Evolutionary conservation across 2,888 invertebrate genomes (phyloP).

Genomic region (Ectropis crepuscularia): DNA sequence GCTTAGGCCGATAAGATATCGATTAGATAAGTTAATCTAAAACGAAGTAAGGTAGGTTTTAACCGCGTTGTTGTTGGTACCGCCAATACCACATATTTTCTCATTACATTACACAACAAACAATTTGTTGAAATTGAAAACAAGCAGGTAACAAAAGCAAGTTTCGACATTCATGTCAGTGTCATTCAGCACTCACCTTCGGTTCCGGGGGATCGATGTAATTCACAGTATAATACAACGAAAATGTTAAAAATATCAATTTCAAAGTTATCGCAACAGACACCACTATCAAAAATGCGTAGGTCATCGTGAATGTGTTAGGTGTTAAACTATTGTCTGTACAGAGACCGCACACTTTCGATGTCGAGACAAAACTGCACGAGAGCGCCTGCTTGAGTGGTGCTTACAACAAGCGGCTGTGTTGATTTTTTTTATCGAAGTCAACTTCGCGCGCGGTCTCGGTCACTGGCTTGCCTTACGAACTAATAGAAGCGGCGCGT

Average conservation of each 20-base stretch:
- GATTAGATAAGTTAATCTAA: conserved; percentile 14
- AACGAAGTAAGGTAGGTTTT: neutral
- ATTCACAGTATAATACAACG: conserved; percentile 71
- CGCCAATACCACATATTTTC: neutral
- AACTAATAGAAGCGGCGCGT: conserved; percentile 52
- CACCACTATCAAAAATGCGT: conserved; percentile 75
- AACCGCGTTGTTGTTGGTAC: neutral
- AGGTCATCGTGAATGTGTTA: conserved; percentile 51
- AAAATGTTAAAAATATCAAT: conserved; percentile 73
- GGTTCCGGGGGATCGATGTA: conserved; percentile 45
- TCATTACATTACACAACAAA: neutral
- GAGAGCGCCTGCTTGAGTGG: conserved; percentile 46
- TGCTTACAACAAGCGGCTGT: conserved; percentile 56
- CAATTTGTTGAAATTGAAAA: neutral
- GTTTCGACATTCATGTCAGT: conserved; percentile 31
- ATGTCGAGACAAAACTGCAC: conserved; percentile 62
- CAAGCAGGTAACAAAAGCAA: conserved; percentile 13
- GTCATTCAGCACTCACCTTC: conserved; percentile 55
- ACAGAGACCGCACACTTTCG: conserved; percentile 47
- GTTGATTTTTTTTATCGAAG: conserved; percentile 68
- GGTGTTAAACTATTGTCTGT: conserved; percentile 25
- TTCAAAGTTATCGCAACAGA: conserved; percentile 73
- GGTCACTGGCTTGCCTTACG: conserved; percentile 38
- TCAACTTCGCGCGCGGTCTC: conserved; percentile 50
- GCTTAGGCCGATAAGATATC: conserved; percentile 6